Percentiles rank a stretch among this genome's conserved stretches.
phyloP scores from a whole-genome alignment of 2,888 invertebrate species.

The Tryphoninae sp. region DNA sequence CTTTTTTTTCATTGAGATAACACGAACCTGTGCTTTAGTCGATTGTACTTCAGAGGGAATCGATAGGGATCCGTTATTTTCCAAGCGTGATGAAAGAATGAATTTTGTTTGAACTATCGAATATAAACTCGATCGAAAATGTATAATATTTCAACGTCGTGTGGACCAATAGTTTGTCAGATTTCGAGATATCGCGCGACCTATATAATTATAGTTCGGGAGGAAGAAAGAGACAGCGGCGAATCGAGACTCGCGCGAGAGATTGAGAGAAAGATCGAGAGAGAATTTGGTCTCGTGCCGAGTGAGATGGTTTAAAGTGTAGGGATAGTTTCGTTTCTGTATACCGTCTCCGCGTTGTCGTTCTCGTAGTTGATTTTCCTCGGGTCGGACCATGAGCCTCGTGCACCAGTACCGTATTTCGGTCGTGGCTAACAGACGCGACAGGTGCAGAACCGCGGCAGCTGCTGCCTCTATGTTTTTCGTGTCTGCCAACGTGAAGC shows the following conservation, averaged over 20 bases:
- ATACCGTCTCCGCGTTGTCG: constrained; percentile 28
- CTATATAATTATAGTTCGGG: neutral
- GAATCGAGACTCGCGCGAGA: neutral
- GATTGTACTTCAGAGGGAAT: too few species aligned
- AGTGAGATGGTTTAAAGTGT: constrained; percentile 16
- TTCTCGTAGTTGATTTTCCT: constrained; percentile 53
- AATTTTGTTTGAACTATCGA: too few species aligned
- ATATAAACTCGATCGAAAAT: too few species aligned
- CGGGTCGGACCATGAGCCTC: constrained; percentile 37
- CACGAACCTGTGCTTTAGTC: too few species aligned
- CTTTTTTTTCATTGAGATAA: too few species aligned
- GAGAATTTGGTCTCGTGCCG: constrained; percentile 15
- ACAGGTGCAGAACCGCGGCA: constrained; percentile 69
- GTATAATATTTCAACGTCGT: too few species aligned
- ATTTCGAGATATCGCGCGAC: neutral
- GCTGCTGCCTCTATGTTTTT: constrained; percentile 76
- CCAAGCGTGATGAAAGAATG: too few species aligned
- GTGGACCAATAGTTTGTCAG: too few species aligned
- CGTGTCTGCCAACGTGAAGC: constrained; percentile 69
- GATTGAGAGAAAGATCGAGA: neutral
- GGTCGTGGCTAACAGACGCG: constrained; percentile 77
- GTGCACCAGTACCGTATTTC: constrained; percentile 71
- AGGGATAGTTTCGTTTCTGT: constrained; percentile 24
- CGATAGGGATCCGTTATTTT: too few species aligned
- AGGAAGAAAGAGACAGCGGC: neutral